phyloP scores from a whole-genome alignment of 2,797 vertebrate genomes.

The Takifugu ocellatus region DNA sequence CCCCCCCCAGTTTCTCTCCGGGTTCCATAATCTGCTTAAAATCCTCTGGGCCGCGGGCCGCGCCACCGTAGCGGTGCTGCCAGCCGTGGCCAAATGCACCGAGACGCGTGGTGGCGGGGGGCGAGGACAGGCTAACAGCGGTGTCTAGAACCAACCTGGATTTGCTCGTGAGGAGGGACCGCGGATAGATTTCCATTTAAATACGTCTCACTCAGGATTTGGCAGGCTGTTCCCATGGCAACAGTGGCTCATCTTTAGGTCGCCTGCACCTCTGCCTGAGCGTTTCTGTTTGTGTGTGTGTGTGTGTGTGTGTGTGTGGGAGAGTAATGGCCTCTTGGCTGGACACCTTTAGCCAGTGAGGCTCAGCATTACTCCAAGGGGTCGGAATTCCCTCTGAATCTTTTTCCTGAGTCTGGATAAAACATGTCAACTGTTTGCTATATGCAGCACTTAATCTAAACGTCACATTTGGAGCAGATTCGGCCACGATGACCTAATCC shows the following conservation, averaged over 20 bases:
- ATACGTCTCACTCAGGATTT: constrained; percentile 73
- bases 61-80: constrained; percentile 51
- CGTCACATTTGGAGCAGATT: not conserved
- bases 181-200: constrained; percentile 70
- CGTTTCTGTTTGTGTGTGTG: not conserved
- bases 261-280: constrained; percentile 11
- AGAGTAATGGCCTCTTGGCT: constrained; percentile 54
- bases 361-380: constrained; percentile 34
- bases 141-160: constrained; percentile 61
- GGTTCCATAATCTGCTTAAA: constrained; percentile 64
- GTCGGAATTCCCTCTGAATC: no score
- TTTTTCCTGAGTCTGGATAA: no score
- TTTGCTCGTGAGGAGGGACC: constrained; percentile 31
- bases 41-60: constrained; percentile 51
- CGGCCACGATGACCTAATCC: not conserved
- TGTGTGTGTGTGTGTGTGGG: not conserved
- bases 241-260: constrained; percentile 52
- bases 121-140: constrained; percentile 24
- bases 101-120: constrained; percentile 38
- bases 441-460: no score
- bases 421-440: no score
- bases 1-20: constrained; percentile 20
- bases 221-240: constrained; percentile 72
- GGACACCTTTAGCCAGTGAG: constrained; percentile 65
- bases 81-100: constrained; percentile 55